These are phyloP conservation scores for Cololabis saira DNA, from an alignment of 2,113 vertebrate species.

Conservation along the genomic window DNA sequence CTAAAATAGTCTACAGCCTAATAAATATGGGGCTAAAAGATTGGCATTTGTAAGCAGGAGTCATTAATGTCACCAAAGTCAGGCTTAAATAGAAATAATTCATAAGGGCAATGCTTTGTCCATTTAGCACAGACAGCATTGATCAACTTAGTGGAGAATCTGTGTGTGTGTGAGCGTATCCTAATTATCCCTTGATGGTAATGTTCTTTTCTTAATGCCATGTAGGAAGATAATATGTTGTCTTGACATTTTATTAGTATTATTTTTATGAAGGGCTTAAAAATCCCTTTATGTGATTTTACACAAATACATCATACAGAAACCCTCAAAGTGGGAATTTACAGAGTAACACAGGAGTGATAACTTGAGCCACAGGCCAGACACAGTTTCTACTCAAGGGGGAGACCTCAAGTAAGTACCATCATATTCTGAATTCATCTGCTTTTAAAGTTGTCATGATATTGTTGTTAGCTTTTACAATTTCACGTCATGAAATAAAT, in stretches of 20 bases:
- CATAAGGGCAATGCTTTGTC: conserved; percentile 43
- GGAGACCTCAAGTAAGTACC: too few relatives aligned
- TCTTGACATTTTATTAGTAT: too few relatives aligned
- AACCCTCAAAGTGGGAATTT: neutral
- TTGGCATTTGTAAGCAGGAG: conserved; percentile 42
- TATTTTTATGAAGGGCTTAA: neutral
- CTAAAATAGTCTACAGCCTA: conserved; percentile 20
- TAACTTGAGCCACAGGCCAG: too few relatives aligned
- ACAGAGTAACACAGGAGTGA: neutral
- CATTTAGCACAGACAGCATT: conserved; percentile 54
- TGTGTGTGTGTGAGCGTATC: conserved; percentile 19
- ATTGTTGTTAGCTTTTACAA: too few relatives aligned
- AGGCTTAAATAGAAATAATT: conserved; percentile 57
- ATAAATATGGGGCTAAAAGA: conserved; percentile 21
- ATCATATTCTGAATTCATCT: too few relatives aligned
- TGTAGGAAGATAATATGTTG: too few relatives aligned
- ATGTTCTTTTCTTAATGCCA: conserved; percentile 18
- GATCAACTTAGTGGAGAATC: conserved; percentile 33
- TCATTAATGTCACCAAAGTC: conserved; percentile 55
- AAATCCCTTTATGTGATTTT: neutral
- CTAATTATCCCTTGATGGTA: conserved; percentile 50
- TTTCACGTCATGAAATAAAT: too few relatives aligned
- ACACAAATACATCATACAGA: neutral
- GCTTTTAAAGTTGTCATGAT: too few relatives aligned
- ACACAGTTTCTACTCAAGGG: too few relatives aligned